Base-by-base conservation (phyloP, 2,888 invertebrate species). In the Panopea generosa region DNA sequence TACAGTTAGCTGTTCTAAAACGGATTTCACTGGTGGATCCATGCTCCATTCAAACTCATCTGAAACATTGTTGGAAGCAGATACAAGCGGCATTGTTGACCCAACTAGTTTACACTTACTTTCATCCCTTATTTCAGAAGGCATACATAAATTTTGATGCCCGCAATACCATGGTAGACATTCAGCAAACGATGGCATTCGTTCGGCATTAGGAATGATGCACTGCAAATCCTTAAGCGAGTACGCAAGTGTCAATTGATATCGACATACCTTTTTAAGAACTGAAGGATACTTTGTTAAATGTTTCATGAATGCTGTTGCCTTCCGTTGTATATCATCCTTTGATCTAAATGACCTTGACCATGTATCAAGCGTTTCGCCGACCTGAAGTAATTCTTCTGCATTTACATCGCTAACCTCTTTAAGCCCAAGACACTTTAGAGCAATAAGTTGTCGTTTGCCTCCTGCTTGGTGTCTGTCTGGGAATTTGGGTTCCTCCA, bases 1-100 rank as follows among this genome's bases (percentile, higher is more conserved):
- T 16, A 33, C 53, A 6, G 29, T 20, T 38, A 80, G 40, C 47
- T 83, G 83, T 24, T 70, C 1, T 4, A 80, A 26, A n/a, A 83
- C 76, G 14, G 18, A 40, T 14, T 55, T 49, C n/a, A 55, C 26
- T 1, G 1, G 11, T 43, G 83, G 83, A 24, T 22, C 22, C 18
- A 2, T 24, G 47, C 43, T 27, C 69, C 69, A 72, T 9, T 55
- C 59, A 59, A 79, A 71, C 16, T 4, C 45, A 9, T 45, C 45
- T 6, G 16, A 9, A 45, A 20, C 20, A 4, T 4, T 16, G 16
- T 4, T 16, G 16, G n/a, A 18, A 18, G 45, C 20, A 18, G 16
- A 3, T 9, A 45, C 20, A 20, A 45, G 9, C 6, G 45, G 11
- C 2, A 26, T 45, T 11, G 53, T 49, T 16, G 20, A 57, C 20